These are phyloP conservation scores for Probaryconus sp. DNA, from an alignment of 1,140 invertebrate species.

Conservation along the genomic window DNA sequence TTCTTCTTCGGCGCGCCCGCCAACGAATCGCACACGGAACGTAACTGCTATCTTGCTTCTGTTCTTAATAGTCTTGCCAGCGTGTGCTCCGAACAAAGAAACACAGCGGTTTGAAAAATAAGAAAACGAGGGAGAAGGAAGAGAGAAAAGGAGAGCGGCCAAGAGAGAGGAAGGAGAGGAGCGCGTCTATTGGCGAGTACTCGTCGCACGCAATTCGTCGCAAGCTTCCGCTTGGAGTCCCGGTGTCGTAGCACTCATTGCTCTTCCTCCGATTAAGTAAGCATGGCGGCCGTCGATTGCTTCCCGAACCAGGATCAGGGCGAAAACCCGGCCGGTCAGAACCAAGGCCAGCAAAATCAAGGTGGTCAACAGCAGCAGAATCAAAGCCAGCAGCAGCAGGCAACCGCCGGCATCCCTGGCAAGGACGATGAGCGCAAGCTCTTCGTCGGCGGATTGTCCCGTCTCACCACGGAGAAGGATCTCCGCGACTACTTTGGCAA, in stretches of 20 bases:
- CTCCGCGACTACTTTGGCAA: constrained; percentile 81
- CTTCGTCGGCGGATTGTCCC: constrained; percentile 77
- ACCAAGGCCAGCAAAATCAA: constrained; percentile 58
- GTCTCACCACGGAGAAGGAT: constrained; percentile 79
- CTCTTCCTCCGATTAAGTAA: constrained; percentile 17
- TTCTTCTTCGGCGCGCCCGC: too few relatives aligned
- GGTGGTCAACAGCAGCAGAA: constrained; percentile 45
- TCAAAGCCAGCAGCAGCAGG: constrained; percentile 65
- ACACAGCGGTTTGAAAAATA: too few relatives aligned
- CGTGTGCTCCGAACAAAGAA: too few relatives aligned
- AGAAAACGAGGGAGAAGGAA: too few relatives aligned
- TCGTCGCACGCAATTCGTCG: not conserved
- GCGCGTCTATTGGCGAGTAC: too few relatives aligned
- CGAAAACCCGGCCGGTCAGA: constrained; percentile 65
- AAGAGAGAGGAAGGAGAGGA: too few relatives aligned
- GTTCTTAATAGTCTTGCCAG: too few relatives aligned
- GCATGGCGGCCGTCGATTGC: constrained; percentile 73
- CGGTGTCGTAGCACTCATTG: constrained; percentile 4
- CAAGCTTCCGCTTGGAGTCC: not conserved
- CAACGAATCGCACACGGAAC: too few relatives aligned
- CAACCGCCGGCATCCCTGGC: constrained; percentile 77
- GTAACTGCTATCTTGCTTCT: too few relatives aligned
- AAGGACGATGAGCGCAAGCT: constrained; percentile 79
- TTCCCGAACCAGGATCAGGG: constrained; percentile 71
- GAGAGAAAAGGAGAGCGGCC: too few relatives aligned